Conservation (phyloP, 2,797 vertebrate species). For the Onychomys torridus region DNA sequence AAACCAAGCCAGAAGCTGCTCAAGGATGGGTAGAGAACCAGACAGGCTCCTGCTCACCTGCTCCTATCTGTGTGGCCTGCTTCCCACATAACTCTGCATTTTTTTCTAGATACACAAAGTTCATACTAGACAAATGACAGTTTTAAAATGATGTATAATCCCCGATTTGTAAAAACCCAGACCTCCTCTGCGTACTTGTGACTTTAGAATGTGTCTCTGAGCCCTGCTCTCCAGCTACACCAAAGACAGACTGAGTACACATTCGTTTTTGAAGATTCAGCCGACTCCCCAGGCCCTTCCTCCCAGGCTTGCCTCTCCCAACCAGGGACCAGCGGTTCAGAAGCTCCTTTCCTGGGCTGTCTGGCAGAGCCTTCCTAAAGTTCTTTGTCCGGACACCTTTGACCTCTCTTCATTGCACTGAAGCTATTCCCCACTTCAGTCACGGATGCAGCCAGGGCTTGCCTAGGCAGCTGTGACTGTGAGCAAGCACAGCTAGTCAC, state of each 20-base stretch:
- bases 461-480: not conserved
- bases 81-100: not conserved
- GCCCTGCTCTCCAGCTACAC: not conserved
- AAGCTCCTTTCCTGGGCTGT: not conserved
- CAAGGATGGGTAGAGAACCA: not conserved
- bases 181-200: not conserved
- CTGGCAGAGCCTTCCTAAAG: not conserved
- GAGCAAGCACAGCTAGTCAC: not conserved
- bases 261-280: not conserved
- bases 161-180: not conserved
- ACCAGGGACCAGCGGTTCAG: not conserved
- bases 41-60: not conserved
- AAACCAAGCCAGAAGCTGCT: not conserved
- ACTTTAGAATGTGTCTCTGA: not conserved
- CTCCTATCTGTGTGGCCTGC: not conserved
- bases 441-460: not conserved
- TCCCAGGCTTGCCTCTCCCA: not conserved
- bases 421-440: no score
- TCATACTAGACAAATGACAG: not conserved
- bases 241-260: not conserved
- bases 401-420: fast-evolving
- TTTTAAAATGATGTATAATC: not conserved
- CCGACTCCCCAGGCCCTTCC: not conserved
- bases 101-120: constrained; percentile 11
- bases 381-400: not conserved